Base-by-base conservation (phyloP, 2,113 vertebrate species). In the Prolemur simus region DNA sequence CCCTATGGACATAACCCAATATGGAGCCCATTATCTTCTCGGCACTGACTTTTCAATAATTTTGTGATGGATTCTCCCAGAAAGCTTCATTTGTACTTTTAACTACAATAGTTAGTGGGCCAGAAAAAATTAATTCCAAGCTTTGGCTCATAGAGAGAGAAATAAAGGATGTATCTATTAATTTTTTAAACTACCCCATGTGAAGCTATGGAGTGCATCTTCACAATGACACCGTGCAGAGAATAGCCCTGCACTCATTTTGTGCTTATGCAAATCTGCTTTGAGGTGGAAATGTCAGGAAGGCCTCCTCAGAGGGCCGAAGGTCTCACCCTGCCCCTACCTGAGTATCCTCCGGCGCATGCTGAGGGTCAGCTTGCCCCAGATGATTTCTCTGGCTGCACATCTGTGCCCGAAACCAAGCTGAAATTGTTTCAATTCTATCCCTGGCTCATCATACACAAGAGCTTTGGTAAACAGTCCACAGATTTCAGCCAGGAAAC, bases 61-160 rank as follows among this genome's bases (percentile, higher is more conserved):
- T 87, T 23, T 25, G 73, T 83, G 87, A 84, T 58, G 42, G 74
- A 94, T 87, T 93, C 39, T 87, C 77, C 71, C 13, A 5, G 81
- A 94, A 95, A 96, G 76, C 94, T 92, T 94, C 34, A 95, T 95
- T 96, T 91, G 58, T 96, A 92, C 92, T 95, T 95, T 92, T 92
- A 96, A 71, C 88, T 73, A 85, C 60, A 63, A 95, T 82, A 95
- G 80, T 81, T 96, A 95, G 76, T 78, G 60, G 91, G 77, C 92
- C 92, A 96, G 89, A 82, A 89, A 97, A 95, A 84, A 95, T 39
- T 94, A 89, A 96, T 71, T 84, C 80, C 56, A 69, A 88, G 32
- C 58, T 78, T 25, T 86, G 90, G 81, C 63, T 86, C 73, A 8
- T 5, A 29, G 71, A 85, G 73, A 85, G n/a, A 89, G 64, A 96